phyloP scores from a whole-genome alignment of 1,140 invertebrate genomes.

The Lycorma delicatula region DNA sequence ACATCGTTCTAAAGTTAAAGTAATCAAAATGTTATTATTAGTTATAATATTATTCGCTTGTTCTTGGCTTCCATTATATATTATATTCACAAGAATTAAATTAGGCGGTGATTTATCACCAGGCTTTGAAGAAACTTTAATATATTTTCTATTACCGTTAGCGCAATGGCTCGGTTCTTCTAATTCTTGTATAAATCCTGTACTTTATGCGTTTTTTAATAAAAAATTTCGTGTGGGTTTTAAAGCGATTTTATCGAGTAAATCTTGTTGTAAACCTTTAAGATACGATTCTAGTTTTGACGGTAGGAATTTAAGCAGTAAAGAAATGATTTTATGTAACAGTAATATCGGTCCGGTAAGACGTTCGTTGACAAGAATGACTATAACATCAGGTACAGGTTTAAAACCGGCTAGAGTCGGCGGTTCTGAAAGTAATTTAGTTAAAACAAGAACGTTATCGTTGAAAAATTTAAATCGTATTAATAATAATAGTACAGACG shows the following conservation, averaged over 20 bases:
- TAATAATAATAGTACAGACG: background rate
- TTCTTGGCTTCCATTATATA: constrained; percentile 57
- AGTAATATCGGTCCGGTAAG: background rate
- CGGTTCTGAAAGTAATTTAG: background rate
- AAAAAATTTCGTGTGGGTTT: constrained; percentile 56
- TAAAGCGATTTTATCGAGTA: constrained; percentile 37
- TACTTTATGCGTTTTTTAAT: constrained; percentile 59
- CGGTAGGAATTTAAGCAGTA: constrained; percentile 40
- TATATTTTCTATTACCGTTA: constrained; percentile 43
- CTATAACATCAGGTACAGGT: constrained; percentile 16
- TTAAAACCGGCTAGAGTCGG: background rate
- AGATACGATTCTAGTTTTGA: constrained; percentile 37
- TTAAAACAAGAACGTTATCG: background rate
- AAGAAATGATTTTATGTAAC: constrained; percentile 15
- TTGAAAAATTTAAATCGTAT: background rate
- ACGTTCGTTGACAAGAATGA: constrained; percentile 19
- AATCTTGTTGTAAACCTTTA: constrained; percentile 33
- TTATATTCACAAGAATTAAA: constrained; percentile 41
- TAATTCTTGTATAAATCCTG: constrained; percentile 41
- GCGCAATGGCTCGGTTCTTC: constrained; percentile 57
- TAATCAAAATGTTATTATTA: constrained; percentile 55
- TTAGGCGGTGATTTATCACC: constrained; percentile 30
- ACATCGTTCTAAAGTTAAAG: constrained; percentile 34
- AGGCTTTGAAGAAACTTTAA: constrained; percentile 32
- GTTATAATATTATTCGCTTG: constrained; percentile 53